phyloP scores from a whole-genome alignment of 2,797 vertebrate genomes.

The Mormyrops attenuatus region DNA sequence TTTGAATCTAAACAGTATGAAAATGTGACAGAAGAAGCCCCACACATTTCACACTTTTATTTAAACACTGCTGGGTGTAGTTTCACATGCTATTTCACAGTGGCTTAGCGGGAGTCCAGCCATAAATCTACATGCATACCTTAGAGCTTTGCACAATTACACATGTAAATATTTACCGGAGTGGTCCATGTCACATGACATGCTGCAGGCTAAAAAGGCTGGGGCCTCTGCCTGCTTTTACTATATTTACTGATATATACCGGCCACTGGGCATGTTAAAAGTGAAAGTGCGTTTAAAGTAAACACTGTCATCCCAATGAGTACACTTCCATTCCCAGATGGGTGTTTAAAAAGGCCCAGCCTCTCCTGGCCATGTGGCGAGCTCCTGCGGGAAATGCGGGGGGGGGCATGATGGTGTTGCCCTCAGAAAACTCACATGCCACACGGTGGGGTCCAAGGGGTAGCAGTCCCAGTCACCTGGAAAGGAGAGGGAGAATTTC shows the following conservation, averaged over 20 bases:
- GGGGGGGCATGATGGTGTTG: neutral
- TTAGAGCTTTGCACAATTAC: neutral
- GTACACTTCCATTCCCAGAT: neutral
- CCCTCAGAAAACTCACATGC: constrained; percentile 74
- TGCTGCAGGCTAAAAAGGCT: neutral
- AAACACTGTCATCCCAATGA: neutral
- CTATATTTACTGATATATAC: neutral
- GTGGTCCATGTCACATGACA: neutral
- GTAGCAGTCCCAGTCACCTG: constrained; percentile 97
- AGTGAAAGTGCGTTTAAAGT: neutral
- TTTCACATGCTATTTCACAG: neutral
- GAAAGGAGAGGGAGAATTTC: constrained; percentile 30
- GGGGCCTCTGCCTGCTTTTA: neutral
- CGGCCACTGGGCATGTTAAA: neutral
- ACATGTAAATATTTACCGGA: neutral
- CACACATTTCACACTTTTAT: neutral
- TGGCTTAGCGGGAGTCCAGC: neutral
- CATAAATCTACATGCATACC: neutral
- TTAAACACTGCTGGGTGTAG: neutral
- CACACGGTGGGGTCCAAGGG: constrained; percentile 91
- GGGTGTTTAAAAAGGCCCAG: neutral
- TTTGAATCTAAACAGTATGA: neutral
- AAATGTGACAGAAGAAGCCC: neutral
- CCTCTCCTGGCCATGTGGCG: neutral
- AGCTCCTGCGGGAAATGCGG: neutral